Base-by-base conservation (phyloP, 2,797 vertebrate species). In the Peromyscus aztecus region DNA sequence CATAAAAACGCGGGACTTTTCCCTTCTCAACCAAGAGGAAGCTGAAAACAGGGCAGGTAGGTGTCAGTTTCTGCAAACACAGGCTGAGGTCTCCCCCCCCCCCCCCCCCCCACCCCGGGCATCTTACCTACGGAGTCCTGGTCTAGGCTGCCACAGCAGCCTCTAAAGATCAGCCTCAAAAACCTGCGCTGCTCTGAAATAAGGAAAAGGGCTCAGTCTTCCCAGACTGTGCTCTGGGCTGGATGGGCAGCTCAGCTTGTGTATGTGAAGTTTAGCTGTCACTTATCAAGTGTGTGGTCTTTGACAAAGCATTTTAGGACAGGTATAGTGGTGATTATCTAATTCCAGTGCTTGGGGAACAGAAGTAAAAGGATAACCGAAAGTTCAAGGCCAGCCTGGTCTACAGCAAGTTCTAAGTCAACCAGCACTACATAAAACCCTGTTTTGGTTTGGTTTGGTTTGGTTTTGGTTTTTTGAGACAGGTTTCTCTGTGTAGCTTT, bases 1-100 rank as follows among this genome's bases (percentile, higher is more conserved):
- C 97, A 97, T 97, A 97, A 98, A 98, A 97, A 95, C 24, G 4
- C 90, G 55, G 94, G 97, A 94, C 91, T 97, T 97, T 97, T 97
- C 94, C 97, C 87, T 95, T 94, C 94, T 95, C 96, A 85, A 95
- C 94, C 87, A 40, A 96, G 95, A 97, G 95, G 90, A 95, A 97
- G 95, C 96, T 89, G 95, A 95, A 97, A 97, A 95, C 93, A 91
- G 88, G 96, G 77, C 96, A 55, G 92, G 91, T 89, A 71, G 73
- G 81, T 92, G 97, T 96, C 95, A 83, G 67, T 83, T 76, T 93
- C 93, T 87, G 88, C 71, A 90, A 89, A 91, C 85, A 14, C 0
- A 0, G 40, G 57, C 65, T 17, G 52, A 29, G 67, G 63, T 29
- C 63, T 61, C 27, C 75, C 92, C 69, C 69, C 34, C 57, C n/a